These are phyloP conservation scores for Stercorarius parasiticus DNA, from an alignment of 2,113 vertebrate genomes.

Conservation along the genomic window DNA sequence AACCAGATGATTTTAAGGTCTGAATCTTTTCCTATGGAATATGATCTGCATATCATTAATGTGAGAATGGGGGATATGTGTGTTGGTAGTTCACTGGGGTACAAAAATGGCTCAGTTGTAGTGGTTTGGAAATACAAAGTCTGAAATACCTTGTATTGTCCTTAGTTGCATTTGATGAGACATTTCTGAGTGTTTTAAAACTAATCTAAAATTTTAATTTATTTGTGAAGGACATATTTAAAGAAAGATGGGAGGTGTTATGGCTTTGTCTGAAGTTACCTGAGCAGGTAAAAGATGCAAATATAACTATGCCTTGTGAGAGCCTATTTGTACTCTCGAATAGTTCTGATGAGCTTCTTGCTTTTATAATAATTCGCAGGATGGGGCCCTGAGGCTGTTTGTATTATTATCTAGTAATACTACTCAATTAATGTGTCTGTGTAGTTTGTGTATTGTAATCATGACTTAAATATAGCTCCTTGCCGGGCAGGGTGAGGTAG, in stretches of 20 bases:
- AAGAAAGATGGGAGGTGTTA: background rate
- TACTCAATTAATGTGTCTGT: background rate
- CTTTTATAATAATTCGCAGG: background rate
- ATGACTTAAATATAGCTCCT: background rate
- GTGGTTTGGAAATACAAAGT: background rate
- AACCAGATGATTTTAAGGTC: background rate
- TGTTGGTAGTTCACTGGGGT: background rate
- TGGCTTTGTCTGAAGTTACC: background rate
- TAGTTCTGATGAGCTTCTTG: background rate
- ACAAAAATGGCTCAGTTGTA: background rate
- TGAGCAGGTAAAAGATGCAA: background rate
- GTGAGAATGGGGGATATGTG: background rate
- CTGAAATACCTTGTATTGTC: background rate
- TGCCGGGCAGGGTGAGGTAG: background rate
- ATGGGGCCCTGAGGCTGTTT: background rate
- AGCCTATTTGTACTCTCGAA: background rate
- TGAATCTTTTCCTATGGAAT: background rate
- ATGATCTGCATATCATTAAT: background rate
- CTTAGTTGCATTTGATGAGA: background rate
- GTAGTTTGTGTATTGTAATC: background rate
- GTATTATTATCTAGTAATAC: background rate
- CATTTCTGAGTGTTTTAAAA: background rate
- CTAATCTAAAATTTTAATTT: background rate
- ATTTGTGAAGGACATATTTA: background rate
- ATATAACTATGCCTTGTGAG: background rate